Evolutionary conservation across 2,797 vertebrate species (phyloP), one percentile per base, ranked within the genome.

Genomic region (Onychomys torridus): DNA sequence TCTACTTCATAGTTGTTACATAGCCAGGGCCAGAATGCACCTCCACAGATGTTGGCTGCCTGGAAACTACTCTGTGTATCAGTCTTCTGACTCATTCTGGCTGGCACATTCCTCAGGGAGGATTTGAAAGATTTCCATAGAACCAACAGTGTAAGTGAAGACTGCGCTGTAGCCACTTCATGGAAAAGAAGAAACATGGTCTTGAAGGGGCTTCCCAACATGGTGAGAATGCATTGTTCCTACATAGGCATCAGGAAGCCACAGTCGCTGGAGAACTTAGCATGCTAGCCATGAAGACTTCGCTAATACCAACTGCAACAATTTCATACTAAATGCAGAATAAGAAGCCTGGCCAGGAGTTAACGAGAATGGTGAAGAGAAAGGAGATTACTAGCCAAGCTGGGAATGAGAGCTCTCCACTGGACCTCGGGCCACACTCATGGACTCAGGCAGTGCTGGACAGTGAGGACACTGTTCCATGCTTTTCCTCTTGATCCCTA

Each of bases 381-480:
- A 46, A 65, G 9, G 76, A 65, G 57, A 46, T 5, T 4, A 0
- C 27, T 90, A 23, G n/a, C 12, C 76, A 52, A 75, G 3, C 49
- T 85, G 65, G 46, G 78, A 29, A 25, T 0, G 23, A 29, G n/a
- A 16, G 32, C 37, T 75, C 19, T 21, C 23, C 4, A 10, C 0
- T 29, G 27, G 0, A 2, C 16, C 6, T 10, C 19, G 3, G 16
- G 19, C 19, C 49, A 25, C 32, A 21, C 2, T 61, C 19, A 3
- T 52, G n/a, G 43, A 17, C 37, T 89, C 25, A n/a, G 37, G 34
- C 13, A 23, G 11, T 55, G 16, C 6, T 77, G 37, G 57, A 21
- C 17, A 57, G 29, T n/a, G 75, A 57, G 52, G 61, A 76, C 0
- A 0, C 6, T 14, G 1, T 12, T 67, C 17, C 46, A 29, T 43